Percentiles rank a stretch among this genome's conserved stretches.
These are phyloP conservation scores for Fragum sueziense DNA, from an alignment of 2,888 invertebrate genomes.

Conservation along the genomic window DNA sequence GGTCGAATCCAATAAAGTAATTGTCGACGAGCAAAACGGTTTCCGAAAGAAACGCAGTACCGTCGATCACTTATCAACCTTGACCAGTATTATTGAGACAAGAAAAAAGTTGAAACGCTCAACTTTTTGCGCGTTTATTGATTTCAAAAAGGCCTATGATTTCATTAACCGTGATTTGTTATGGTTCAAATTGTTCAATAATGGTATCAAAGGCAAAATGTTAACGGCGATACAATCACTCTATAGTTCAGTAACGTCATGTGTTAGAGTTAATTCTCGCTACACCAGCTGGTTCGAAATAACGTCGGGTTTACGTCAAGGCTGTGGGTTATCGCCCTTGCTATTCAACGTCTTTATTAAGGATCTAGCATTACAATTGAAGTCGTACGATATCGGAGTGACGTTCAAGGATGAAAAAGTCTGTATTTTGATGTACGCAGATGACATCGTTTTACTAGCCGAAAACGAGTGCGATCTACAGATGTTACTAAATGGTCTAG, in stretches of 20 bases:
- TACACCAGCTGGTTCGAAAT: background rate
- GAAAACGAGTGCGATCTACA: background rate
- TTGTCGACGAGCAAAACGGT: conserved; percentile 18
- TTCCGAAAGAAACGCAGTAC: background rate
- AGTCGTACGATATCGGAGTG: background rate
- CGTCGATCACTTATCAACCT: conserved; percentile 6
- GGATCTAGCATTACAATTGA: background rate
- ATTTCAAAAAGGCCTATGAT: conserved; percentile 22
- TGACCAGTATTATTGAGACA: background rate
- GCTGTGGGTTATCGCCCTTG: conserved; percentile 1
- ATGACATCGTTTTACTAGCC: background rate
- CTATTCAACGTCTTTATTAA: conserved; percentile 11
- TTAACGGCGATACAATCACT: conserved; percentile 17
- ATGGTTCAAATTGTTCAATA: background rate
- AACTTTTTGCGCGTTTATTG: conserved; percentile 18
- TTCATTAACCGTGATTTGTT: conserved; percentile 5
- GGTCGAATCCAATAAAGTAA: conserved; percentile 4
- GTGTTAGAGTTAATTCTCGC: no score
- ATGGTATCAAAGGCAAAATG: conserved; percentile 12
- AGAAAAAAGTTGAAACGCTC: background rate
- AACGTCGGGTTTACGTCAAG: background rate
- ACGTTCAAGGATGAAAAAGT: background rate
- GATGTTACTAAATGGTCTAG: background rate
- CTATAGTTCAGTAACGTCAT: no score
- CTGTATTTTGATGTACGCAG: conserved; percentile 8